phyloP scores from a whole-genome alignment of 2,797 vertebrate genomes.

The Micropoecilia bifurca region DNA sequence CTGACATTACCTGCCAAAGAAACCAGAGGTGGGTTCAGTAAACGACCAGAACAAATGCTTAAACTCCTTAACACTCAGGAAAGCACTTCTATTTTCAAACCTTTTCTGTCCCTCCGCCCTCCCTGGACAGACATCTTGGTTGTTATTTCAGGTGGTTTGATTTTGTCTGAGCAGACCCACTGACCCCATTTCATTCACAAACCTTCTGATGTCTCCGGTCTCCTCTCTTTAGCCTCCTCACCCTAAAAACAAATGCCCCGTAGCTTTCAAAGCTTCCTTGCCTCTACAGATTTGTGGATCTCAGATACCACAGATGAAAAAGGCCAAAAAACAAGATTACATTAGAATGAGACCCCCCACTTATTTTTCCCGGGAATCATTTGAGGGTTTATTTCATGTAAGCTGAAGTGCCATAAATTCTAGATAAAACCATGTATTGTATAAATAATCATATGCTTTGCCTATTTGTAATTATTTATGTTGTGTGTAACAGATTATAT shows the following conservation, averaged over 20 bases:
- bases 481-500: neutral
- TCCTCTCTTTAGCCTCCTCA: neutral
- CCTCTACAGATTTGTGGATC: neutral
- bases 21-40: constrained; percentile 86
- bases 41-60: neutral
- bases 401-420: neutral
- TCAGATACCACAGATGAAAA: neutral
- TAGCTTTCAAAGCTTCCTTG: neutral
- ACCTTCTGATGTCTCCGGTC: neutral
- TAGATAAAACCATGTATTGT: neutral
- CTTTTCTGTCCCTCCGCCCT: neutral
- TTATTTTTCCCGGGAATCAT: neutral
- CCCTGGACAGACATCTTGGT: neutral
- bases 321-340: no score
- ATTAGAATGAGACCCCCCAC: neutral
- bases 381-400: neutral
- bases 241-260: neutral
- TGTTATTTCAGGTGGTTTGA: constrained; percentile 6
- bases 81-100: neutral
- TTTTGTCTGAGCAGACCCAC: neutral
- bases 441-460: neutral
- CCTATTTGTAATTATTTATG: no score
- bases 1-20: constrained; percentile 87
- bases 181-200: constrained; percentile 8
- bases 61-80: neutral